Evolutionary conservation across 2,113 vertebrate genomes (phyloP).

Genomic region (Melanostigma gelatinosum): DNA sequence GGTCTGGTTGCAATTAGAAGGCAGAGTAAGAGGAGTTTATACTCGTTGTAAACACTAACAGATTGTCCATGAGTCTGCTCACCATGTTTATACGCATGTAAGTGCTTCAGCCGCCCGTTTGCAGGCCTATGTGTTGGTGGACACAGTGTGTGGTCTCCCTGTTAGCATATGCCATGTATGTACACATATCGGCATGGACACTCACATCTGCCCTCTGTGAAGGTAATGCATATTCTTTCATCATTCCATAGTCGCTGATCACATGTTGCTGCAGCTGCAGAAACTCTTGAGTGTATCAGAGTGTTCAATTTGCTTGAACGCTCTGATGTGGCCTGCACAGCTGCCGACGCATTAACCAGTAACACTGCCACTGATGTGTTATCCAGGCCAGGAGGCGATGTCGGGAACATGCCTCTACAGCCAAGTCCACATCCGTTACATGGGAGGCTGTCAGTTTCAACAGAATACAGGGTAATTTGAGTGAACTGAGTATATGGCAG

Average conservation of each 20-base stretch:
- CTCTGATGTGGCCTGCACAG: constrained; percentile 11
- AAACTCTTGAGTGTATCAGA: not conserved
- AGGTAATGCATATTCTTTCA: constrained; percentile 13
- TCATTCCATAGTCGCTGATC: not conserved
- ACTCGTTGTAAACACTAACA: constrained; percentile 63
- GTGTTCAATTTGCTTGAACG: not conserved
- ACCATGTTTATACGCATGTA: constrained; percentile 65
- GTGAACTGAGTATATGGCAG: not conserved
- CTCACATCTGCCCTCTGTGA: not conserved
- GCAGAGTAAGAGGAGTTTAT: constrained; percentile 66
- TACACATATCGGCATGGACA: constrained; percentile 16
- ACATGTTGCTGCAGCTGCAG: not conserved
- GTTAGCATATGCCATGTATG: constrained; percentile 11
- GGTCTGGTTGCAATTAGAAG: constrained; percentile 72
- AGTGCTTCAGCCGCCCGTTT: constrained; percentile 26
- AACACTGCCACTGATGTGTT: constrained; percentile 52
- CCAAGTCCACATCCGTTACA: constrained; percentile 19
- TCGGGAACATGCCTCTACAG: constrained; percentile 24
- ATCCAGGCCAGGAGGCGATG: constrained; percentile 25
- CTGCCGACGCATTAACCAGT: constrained; percentile 6
- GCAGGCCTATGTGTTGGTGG: not conserved
- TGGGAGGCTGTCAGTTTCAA: not conserved
- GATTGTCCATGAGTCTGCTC: constrained; percentile 42
- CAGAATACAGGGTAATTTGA: not conserved
- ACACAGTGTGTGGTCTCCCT: constrained; percentile 57